Conservation (phyloP, 2,797 vertebrate genomes). For the Falco novaeseelandiae region DNA sequence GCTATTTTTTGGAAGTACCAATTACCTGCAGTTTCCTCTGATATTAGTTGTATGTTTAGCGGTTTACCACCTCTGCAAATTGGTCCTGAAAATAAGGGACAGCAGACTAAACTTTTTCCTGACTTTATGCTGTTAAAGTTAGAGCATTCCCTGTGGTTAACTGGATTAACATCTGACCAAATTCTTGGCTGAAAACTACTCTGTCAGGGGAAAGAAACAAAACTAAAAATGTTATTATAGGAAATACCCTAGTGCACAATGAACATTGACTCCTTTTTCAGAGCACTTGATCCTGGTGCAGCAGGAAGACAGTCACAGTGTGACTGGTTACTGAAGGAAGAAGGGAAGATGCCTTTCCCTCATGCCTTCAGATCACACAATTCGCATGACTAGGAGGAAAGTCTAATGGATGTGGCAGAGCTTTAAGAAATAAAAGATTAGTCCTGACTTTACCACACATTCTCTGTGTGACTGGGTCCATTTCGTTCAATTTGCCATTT, state of each 20-base stretch:
- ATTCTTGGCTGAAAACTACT: background rate
- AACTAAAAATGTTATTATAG: background rate
- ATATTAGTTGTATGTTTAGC: background rate
- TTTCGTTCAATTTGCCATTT: background rate
- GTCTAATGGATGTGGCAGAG: background rate
- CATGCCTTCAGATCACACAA: background rate
- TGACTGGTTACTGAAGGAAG: background rate
- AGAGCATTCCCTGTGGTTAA: background rate
- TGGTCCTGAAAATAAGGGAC: background rate
- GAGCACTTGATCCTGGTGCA: background rate
- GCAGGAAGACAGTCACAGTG: background rate
- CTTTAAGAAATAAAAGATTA: background rate
- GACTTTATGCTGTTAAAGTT: background rate
- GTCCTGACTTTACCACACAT: background rate
- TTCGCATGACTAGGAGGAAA: background rate
- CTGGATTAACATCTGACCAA: background rate
- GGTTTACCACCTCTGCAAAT: background rate
- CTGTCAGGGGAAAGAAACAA: background rate
- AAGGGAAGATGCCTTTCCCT: background rate
- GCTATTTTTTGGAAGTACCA: background rate
- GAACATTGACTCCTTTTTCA: background rate
- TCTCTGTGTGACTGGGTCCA: background rate
- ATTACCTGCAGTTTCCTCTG: background rate
- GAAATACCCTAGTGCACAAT: background rate
- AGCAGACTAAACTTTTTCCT: background rate